Evolutionary conservation across 2,797 vertebrate genomes (phyloP).

Genomic region (Falco peregrinus): DNA sequence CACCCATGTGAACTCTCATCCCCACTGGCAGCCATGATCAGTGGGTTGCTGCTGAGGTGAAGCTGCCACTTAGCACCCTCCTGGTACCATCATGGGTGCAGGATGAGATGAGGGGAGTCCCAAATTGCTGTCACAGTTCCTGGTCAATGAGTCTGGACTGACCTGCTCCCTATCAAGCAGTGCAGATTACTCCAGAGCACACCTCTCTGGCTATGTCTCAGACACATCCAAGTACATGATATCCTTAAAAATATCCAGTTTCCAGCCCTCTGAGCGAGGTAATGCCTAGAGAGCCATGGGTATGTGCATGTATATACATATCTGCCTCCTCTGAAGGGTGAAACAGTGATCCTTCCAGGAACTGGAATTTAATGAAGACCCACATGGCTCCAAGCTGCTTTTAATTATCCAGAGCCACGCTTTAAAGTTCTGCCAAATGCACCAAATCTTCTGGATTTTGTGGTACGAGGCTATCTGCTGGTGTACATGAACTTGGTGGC

Average conservation of each 20-base stretch:
- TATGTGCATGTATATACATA: background rate
- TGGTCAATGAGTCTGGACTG: background rate
- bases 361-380: background rate
- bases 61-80: background rate
- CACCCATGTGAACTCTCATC: background rate
- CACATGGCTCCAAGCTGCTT: conserved; percentile 29
- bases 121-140: background rate
- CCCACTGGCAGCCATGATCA: fast-evolving
- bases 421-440: background rate
- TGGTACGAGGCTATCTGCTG: background rate
- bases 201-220: background rate
- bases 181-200: background rate
- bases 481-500: background rate
- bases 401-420: conserved; percentile 34
- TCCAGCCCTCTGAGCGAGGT: background rate
- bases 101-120: background rate
- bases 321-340: background rate
- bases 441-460: background rate
- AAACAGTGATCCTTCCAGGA: conserved; percentile 26
- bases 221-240: background rate
- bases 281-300: background rate
- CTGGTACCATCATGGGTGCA: background rate
- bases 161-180: background rate
- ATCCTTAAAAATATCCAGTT: background rate
- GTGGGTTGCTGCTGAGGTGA: background rate